Base-by-base conservation (phyloP, 1,140 invertebrate genomes). In the Anoplophora glabripennis region DNA sequence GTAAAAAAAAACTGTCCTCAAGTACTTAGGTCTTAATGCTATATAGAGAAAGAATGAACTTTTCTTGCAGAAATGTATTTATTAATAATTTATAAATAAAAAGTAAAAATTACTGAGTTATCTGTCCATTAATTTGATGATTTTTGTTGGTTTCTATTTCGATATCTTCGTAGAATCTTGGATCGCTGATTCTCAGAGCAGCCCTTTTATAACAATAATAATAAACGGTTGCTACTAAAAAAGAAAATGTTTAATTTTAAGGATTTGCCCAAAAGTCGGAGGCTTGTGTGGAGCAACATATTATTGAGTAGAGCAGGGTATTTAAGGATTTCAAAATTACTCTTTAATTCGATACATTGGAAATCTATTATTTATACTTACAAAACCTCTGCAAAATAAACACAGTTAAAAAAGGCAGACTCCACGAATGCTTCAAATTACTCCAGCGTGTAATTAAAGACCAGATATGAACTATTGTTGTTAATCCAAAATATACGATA, bases 191-290 rank as follows among this genome's bases (percentile, higher is more conserved):
- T 59, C 81, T 76, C 38, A 90, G 69, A 1, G 84, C 83, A 28
- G 87, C 84, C 62, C 85, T 79, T 72, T 89, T 90, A 72, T 86
- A 88, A 55, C 83, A 83, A 63, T 88, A 88, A 73, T 89, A 90
- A 74, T 89, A 89, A 48, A 86, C 79, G 11, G 86, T 82, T 34
- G 87, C 84, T 75, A 85, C 88, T 89, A 65, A 40, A 79, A 77
- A 61, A 9, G 58, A 44, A 12, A 41, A 7, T 49, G 0, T 18
- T 37, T 45, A 35, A 46, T 33, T 12, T 3, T 11, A n/a, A n/a
- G n/a, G n/a, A n/a, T n/a, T n/a, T n/a, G n/a, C n/a, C n/a, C n/a
- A n/a, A n/a, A n/a, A n/a, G n/a, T n/a, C n/a, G n/a, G n/a, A n/a
- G n/a, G n/a, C n/a, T n/a, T n/a, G n/a, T n/a, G n/a, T n/a, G n/a